phyloP scores from a whole-genome alignment of 2,113 vertebrate species.

The Heterotilapia buettikoferi region DNA sequence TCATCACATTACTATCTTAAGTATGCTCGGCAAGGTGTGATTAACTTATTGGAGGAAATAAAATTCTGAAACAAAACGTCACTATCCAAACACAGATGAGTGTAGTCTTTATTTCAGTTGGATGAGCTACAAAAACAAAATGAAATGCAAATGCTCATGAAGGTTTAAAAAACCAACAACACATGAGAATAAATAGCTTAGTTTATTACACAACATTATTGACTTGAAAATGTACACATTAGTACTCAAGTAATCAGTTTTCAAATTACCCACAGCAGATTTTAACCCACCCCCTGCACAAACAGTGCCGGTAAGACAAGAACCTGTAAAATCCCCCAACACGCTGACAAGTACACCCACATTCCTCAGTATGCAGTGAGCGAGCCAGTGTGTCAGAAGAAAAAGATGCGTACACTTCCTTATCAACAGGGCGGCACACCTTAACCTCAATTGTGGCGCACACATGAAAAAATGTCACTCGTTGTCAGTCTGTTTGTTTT shows the following conservation, averaged over 20 bases:
- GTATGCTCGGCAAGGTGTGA: neutral
- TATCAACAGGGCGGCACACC: neutral
- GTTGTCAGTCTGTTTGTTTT: neutral
- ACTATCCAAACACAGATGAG: neutral
- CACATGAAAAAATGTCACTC: neutral
- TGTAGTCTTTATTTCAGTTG: neutral
- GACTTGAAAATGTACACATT: neutral
- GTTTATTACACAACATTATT: neutral
- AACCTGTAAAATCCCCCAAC: neutral
- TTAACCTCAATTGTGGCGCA: neutral
- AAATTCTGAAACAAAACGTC: neutral
- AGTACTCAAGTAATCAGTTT: slow-evolving; percentile 12
- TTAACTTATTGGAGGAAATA: neutral
- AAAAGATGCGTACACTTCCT: neutral
- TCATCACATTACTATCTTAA: neutral
- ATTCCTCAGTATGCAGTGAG: neutral
- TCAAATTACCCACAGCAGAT: neutral
- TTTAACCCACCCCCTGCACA: neutral
- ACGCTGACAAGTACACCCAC: neutral
- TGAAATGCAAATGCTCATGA: neutral
- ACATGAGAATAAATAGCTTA: slow-evolving; percentile 40
- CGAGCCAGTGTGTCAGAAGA: neutral
- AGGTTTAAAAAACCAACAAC: neutral
- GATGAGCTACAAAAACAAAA: neutral
- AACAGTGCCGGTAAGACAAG: neutral